Evolutionary conservation across 2,888 invertebrate species (phyloP).

Genomic region (Empis stercorea): DNA sequence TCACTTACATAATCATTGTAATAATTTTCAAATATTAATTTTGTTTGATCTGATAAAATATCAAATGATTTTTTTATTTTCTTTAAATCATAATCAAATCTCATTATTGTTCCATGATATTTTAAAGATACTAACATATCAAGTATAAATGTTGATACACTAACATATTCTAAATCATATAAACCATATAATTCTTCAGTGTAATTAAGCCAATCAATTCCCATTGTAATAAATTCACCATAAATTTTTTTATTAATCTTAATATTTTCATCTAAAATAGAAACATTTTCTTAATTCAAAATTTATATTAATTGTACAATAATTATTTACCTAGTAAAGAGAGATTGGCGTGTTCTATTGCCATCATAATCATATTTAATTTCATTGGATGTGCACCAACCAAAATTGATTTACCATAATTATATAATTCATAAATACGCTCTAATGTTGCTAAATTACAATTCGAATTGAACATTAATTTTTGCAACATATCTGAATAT

Average conservation of each 20-base stretch:
- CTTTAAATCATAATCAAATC: neutral
- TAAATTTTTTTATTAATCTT: neutral
- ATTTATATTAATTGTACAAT: too few relatives aligned
- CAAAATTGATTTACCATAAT: neutral
- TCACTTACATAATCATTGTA: neutral
- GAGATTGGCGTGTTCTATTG: neutral
- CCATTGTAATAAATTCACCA: neutral
- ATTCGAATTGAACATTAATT: neutral
- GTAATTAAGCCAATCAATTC: neutral
- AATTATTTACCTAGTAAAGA: too few relatives aligned
- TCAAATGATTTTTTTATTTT: slow-evolving; percentile 5
- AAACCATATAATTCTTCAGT: neutral
- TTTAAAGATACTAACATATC: slow-evolving; percentile 1
- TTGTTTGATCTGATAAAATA: slow-evolving; percentile 1
- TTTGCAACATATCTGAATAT: neutral
- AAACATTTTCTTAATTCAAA: neutral
- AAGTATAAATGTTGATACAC: neutral
- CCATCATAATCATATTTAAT: neutral
- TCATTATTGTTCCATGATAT: neutral
- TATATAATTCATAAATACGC: neutral
- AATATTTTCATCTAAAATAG: neutral
- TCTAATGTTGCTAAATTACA: neutral
- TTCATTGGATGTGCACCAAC: neutral
- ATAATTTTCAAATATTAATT: slow-evolving; percentile 2
- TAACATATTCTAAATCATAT: slow-evolving; percentile 2